These are phyloP conservation scores for Mechanitis mazaeus DNA, from an alignment of 2,888 invertebrate species.

Conservation along the genomic window DNA sequence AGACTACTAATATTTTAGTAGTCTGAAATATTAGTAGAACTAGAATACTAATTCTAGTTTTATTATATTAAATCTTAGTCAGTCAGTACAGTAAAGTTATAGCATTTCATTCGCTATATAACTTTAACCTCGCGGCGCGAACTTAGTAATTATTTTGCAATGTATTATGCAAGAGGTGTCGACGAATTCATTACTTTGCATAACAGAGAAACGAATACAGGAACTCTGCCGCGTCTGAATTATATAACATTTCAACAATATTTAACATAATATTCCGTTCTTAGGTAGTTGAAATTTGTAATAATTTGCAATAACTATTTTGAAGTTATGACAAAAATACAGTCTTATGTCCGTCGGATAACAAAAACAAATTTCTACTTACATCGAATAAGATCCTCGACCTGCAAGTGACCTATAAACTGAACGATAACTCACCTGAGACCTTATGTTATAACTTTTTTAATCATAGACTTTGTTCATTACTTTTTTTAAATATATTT, in stretches of 20 bases:
- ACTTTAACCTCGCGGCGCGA: conserved; percentile 5
- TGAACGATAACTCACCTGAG: conserved; percentile 8
- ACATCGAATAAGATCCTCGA: background rate
- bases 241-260: background rate
- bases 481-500: background rate
- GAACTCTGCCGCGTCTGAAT: conserved; percentile 14
- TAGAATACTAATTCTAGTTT: background rate
- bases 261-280: background rate
- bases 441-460: conserved; percentile 9
- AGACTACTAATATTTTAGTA: no score
- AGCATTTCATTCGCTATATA: background rate
- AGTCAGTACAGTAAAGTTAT: background rate
- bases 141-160: conserved; percentile 23
- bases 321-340: no score
- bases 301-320: no score
- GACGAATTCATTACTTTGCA: conserved; percentile 52
- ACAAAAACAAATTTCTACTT: background rate
- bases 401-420: conserved; percentile 7
- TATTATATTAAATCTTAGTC: background rate
- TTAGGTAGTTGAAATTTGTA: background rate
- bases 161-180: conserved; percentile 32
- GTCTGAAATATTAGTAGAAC: background rate
- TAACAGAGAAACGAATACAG: conserved; percentile 41
- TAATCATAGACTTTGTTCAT: conserved; percentile 6
- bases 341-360: background rate